Percentiles rank a stretch among this genome's conserved stretches.
These are phyloP conservation scores for Graphium colonna DNA, from an alignment of 2,888 invertebrate species.

Conservation along the genomic window DNA sequence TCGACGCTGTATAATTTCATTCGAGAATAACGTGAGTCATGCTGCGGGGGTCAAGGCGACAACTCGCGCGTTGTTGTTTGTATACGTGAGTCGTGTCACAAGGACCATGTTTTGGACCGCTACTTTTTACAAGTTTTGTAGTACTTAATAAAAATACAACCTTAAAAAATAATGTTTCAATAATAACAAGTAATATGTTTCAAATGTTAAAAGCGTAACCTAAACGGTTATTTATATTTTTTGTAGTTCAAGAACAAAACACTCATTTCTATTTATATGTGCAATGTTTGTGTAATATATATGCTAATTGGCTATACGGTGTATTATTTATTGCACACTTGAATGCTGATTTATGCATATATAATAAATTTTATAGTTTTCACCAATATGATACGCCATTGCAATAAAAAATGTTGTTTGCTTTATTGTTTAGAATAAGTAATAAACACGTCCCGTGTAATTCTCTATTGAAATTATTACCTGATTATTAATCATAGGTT, in stretches of 20 bases:
- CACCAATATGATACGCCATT: background rate
- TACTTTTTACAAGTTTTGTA: background rate
- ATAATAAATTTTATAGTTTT: background rate
- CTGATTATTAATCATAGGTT: no score
- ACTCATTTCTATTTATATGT: background rate
- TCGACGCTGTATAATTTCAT: conserved; percentile 14
- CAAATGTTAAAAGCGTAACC: no score
- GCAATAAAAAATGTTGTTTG: background rate
- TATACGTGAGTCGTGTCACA: conserved; percentile 11
- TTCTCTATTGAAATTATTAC: no score
- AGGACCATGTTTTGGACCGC: conserved; percentile 10
- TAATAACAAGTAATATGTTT: background rate
- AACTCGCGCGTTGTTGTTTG: conserved; percentile 1
- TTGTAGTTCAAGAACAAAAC: background rate
- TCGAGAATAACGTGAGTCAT: conserved; percentile 18
- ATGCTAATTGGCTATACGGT: background rate
- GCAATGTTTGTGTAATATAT: background rate
- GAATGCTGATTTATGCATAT: background rate
- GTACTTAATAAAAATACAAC: background rate
- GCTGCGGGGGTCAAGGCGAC: conserved; percentile 17
- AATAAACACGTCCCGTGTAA: no score
- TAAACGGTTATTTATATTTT: no score
- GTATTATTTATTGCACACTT: background rate
- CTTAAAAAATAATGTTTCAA: background rate
- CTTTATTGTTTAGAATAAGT: no score